Percentiles rank a stretch among this genome's conserved stretches.
phyloP scores from a whole-genome alignment of 92 coral and sea anemone species.

The Parazoanthus darwini region DNA sequence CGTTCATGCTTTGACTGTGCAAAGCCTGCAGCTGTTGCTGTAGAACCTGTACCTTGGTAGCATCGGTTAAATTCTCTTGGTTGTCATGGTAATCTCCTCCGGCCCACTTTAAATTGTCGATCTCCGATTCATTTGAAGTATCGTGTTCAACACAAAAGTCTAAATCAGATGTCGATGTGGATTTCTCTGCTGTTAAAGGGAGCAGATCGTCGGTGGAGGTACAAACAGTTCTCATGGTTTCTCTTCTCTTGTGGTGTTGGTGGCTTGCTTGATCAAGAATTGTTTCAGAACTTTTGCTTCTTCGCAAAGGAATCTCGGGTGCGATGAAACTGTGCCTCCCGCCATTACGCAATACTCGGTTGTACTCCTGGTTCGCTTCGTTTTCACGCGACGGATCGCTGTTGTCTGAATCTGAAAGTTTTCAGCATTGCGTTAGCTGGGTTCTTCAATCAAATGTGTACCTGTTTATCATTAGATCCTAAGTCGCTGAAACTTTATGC shows the following conservation, averaged over 20 bases:
- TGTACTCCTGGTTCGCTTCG: constrained; percentile 28
- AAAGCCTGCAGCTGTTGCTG: constrained; percentile 64
- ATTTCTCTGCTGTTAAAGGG: constrained; percentile 55
- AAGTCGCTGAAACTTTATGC: no score
- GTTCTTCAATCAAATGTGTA: not conserved
- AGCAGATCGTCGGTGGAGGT: constrained; percentile 78
- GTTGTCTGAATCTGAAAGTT: constrained; percentile 31
- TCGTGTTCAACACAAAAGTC: constrained; percentile 40
- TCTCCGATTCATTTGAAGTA: constrained; percentile 36
- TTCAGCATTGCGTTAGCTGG: not conserved
- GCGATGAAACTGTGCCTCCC: constrained; percentile 32
- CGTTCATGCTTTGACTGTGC: constrained; percentile 63
- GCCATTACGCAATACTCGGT: constrained; percentile 17
- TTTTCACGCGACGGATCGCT: constrained; percentile 22
- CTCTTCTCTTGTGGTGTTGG: constrained; percentile 31
- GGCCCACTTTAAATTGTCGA: constrained; percentile 30
- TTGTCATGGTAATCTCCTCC: constrained; percentile 13
- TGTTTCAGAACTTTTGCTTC: constrained; percentile 36
- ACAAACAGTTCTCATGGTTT: constrained; percentile 50
- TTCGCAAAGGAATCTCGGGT: constrained; percentile 30
- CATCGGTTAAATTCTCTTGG: constrained; percentile 69
- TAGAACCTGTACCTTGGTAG: constrained; percentile 70
- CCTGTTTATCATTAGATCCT: not conserved
- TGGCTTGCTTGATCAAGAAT: constrained; percentile 24
- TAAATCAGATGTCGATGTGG: constrained; percentile 84